Percentiles rank a stretch among this genome's conserved stretches.
Conservation (phyloP, 1,140 invertebrate species). For the Neodiprion pinetum region DNA sequence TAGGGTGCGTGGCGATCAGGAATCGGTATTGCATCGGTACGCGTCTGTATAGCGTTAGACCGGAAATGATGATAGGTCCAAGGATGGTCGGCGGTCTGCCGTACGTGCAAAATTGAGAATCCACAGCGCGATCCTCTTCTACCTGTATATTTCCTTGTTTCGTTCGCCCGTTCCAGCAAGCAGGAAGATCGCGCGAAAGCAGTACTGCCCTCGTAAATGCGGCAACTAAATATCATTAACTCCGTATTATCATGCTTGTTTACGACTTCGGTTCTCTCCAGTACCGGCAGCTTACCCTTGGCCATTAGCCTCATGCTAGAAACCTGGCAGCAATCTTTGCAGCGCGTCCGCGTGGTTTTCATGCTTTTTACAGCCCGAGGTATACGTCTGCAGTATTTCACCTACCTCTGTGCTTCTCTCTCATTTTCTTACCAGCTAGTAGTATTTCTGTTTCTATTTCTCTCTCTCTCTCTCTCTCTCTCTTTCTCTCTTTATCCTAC, state of each 20-base stretch:
- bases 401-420: conserved; percentile 43
- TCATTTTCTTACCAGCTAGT: conserved; percentile 25
- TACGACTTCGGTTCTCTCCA: conserved; percentile 14
- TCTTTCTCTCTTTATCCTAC: background rate
- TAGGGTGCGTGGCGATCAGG: too few relatives aligned
- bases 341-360: background rate
- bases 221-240: conserved; percentile 48
- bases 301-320: background rate
- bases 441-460: conserved; percentile 17
- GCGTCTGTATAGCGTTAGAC: too few relatives aligned
- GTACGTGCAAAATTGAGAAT: too few relatives aligned
- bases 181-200: background rate
- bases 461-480: conserved; percentile 20
- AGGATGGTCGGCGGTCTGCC: too few relatives aligned
- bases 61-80: too few relatives aligned
- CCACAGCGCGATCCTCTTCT: too few relatives aligned
- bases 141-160: too few relatives aligned
- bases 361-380: conserved; percentile 33
- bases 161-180: too few relatives aligned
- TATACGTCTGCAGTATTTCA: conserved; percentile 43
- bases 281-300: background rate
- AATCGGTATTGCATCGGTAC: too few relatives aligned
- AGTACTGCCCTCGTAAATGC: conserved; percentile 43
- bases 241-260: conserved; percentile 41
- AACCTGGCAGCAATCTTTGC: conserved; percentile 26